phyloP scores from a whole-genome alignment of 1,140 invertebrate genomes.

The Mycetomoellerius zeteki region DNA sequence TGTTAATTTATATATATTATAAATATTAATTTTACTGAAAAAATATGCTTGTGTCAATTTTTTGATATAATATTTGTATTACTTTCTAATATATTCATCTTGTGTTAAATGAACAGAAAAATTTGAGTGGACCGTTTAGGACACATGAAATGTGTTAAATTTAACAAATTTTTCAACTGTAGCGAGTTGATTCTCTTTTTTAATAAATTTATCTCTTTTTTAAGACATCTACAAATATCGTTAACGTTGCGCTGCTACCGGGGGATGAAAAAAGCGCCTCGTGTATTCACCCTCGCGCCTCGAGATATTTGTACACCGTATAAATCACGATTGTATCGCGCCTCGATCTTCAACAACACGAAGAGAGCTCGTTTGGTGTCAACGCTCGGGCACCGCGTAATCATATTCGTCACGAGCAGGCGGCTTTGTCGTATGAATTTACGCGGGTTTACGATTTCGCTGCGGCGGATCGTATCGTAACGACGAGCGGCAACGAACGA shows the following conservation, averaged over 20 bases:
- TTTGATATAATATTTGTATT: no score
- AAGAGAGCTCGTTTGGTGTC: conserved; percentile 54
- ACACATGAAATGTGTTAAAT: no score
- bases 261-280: conserved; percentile 22
- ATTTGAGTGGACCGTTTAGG: no score
- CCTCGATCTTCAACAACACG: conserved; percentile 40
- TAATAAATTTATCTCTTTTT: conserved; percentile 25
- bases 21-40: no score
- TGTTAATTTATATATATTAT: no score
- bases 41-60: no score
- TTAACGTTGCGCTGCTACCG: neutral
- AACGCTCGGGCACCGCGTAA: conserved; percentile 55
- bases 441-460: conserved; percentile 71
- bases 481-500: neutral
- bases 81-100: no score
- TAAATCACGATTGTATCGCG: conserved; percentile 70
- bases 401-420: conserved; percentile 70
- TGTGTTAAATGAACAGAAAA: no score
- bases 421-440: conserved; percentile 61
- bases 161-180: no score
- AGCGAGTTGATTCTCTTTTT: neutral
- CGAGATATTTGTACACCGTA: conserved; percentile 30
- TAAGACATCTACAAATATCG: neutral
- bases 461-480: conserved; percentile 3
- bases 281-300: neutral